Conservation (phyloP, 2,113 vertebrate species). For the Cynoglossus semilaevis region DNA sequence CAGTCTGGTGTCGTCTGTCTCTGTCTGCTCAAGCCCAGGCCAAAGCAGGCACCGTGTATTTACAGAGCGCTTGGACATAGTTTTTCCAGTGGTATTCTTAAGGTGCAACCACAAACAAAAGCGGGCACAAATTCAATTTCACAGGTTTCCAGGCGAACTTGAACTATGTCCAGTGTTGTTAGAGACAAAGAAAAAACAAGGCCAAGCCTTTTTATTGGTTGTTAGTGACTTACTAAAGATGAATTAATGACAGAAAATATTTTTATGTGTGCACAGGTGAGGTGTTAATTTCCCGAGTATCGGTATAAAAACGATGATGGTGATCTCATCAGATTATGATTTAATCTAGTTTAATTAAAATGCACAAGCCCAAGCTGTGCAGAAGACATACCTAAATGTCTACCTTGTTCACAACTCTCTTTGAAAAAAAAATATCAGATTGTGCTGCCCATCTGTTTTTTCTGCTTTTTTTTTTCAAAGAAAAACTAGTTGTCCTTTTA, state of each 20-base stretch:
- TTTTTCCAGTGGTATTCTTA: slow-evolving; percentile 44
- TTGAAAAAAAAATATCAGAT: slow-evolving; percentile 19
- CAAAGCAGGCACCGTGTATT: slow-evolving; percentile 58
- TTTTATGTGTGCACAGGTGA: background rate
- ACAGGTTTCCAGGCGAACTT: slow-evolving; percentile 28
- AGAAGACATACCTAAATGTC: slow-evolving; percentile 2
- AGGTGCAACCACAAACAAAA: slow-evolving; percentile 33
- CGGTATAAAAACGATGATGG: slow-evolving; percentile 13
- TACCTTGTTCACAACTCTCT: slow-evolving; percentile 8
- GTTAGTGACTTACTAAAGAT: slow-evolving; percentile 1
- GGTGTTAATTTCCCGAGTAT: slow-evolving; percentile 21
- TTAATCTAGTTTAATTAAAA: slow-evolving; percentile 32
- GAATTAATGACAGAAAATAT: slow-evolving; percentile 1
- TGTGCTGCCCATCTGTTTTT: slow-evolving; percentile 33
- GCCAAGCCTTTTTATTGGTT: background rate
- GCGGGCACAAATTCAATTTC: slow-evolving; percentile 38
- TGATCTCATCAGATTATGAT: slow-evolving; percentile 14
- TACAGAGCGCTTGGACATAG: slow-evolving; percentile 56
- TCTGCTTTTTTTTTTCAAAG: slow-evolving; percentile 21
- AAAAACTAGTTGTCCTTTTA: background rate
- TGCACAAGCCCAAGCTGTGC: slow-evolving; percentile 8
- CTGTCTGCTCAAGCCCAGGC: slow-evolving; percentile 62
- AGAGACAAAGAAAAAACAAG: background rate
- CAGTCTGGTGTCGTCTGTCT: slow-evolving; percentile 61
- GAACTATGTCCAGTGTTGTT: slow-evolving; percentile 12